Base-by-base conservation (phyloP, 2,113 vertebrate genomes). In the Lycaon pictus region DNA sequence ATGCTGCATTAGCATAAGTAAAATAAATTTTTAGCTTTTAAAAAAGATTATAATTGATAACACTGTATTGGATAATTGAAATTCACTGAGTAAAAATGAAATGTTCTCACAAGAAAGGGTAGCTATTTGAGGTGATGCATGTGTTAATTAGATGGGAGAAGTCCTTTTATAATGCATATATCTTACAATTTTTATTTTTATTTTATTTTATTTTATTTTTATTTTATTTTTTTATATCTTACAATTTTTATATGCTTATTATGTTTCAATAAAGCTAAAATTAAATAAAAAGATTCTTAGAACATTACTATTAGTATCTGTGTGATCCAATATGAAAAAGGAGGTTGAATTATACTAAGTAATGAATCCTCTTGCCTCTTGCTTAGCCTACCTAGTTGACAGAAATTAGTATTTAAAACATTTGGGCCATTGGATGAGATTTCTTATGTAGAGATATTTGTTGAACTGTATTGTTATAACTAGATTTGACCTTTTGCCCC, bases 1-100 rank as follows among this genome's bases (percentile, higher is more conserved):
- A 35, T 71, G 11, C 17, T 82, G 17, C 5, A 58, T 86, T 92
- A 86, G 17, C 67, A 74, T 79, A 56, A 96, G 56, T 55, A n/a
- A 94, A 80, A 82, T 88, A 60, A 48, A 83, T 86, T 92, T 88
- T 80, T 51, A 90, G 32, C 60, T 92, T 89, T 92, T 19, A 65
- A 80, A 56, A 76, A 92, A 7, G 56, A 84, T 76, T 93, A 74
- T 63, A 87, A 55, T 35, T 95, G 74, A 37, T 92, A 81, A 67
- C 48, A 56, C 27, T 93, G 22, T 67, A 71, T 7, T 93, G 9
- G 67, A 35, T 84, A 95, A 76, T 48, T 25, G 16, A 90, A 95
- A 77, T 86, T 76, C 90, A 56, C 67, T 48, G 32, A 86, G 15
- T 90, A 65, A 69, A 82, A 92, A 35, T 65, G 62, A 35, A 88